These are phyloP conservation scores for Pteruthius melanotis DNA, from an alignment of 2,113 vertebrate species.

Conservation along the genomic window DNA sequence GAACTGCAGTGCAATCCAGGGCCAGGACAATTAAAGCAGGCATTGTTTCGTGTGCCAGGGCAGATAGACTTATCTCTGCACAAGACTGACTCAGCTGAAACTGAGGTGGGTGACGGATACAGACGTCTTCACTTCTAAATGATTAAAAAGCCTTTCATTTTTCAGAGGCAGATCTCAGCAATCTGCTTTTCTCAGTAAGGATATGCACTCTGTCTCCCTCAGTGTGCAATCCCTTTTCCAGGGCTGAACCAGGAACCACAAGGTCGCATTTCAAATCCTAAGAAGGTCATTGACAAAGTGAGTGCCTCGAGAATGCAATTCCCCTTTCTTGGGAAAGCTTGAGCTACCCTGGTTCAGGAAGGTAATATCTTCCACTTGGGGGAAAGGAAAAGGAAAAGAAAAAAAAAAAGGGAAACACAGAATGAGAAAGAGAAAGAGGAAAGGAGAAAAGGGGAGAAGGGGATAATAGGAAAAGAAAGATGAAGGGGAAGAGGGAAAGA, in stretches of 20 bases:
- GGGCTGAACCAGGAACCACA: neutral
- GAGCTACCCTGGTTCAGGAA: neutral
- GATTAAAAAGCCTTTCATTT: neutral
- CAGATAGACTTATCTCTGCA: neutral
- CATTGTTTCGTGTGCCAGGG: neutral
- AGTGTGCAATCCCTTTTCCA: neutral
- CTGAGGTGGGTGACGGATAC: neutral
- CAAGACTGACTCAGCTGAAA: neutral
- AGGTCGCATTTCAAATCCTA: neutral
- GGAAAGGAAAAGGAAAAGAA: neutral
- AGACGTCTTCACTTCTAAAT: neutral
- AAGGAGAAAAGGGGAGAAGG: neutral
- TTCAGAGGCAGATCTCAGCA: neutral
- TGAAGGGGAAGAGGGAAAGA: neutral
- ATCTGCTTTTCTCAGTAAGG: neutral
- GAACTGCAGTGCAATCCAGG: neutral
- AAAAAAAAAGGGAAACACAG: neutral
- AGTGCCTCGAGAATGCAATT: rapidly evolving
- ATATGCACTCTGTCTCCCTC: neutral
- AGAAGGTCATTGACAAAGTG: neutral
- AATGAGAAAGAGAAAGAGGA: neutral
- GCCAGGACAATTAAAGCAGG: neutral
- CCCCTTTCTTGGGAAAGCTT: neutral
- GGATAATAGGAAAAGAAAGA: neutral
- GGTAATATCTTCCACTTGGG: neutral